Base-by-base conservation (phyloP, 64 coral and sea anemone genomes). In the Montipora sp. region DNA sequence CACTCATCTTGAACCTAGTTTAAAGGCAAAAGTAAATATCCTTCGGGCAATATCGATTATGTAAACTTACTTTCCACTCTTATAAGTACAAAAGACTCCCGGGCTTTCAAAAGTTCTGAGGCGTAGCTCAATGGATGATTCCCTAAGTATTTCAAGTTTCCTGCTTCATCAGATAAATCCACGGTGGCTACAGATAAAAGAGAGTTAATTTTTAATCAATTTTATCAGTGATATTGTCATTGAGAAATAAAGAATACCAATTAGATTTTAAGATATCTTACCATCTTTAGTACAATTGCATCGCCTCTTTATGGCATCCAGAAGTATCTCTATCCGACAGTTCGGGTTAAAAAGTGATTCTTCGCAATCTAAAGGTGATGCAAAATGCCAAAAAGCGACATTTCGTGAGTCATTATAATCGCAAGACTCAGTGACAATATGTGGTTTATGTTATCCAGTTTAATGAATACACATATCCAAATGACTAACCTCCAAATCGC, bases 21-120 rank as follows among this genome's bases (percentile, higher is more conserved):
- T 47, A 1, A 14, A 67, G 14, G 4, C 24, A 2, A 85, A 18
- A 23, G 47, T 72, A 85, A 85, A 70, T 9, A 85, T 44, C 61
- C 8, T 4, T 3, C 4, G 10, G 47, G 46, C 43, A 49, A 36
- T 36, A 36, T 36, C 36, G 36, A 36, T 77, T 47, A 19, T 16
- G 49, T 16, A 16, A 20, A 8, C 98, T 99, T 96, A 99, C 98
- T 99, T 59, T 99, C 98, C 7, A 99, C 94, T 92, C 76, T 91
- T 57, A 99, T 94, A 8, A 99, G 80, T 19, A 99, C 94, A 36
- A 99, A 94, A 5, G 98, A 99, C 78, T 99, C 98, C 15, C 98
- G 71, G 44, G 94, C 92, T 71, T 96, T 99, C 19, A 99, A 74
- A 58, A 92, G 89, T 7, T 89, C 92, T 3, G 98, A 84, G 14